phyloP scores from a whole-genome alignment of 2,113 vertebrate genomes.

The Empidonax traillii region DNA sequence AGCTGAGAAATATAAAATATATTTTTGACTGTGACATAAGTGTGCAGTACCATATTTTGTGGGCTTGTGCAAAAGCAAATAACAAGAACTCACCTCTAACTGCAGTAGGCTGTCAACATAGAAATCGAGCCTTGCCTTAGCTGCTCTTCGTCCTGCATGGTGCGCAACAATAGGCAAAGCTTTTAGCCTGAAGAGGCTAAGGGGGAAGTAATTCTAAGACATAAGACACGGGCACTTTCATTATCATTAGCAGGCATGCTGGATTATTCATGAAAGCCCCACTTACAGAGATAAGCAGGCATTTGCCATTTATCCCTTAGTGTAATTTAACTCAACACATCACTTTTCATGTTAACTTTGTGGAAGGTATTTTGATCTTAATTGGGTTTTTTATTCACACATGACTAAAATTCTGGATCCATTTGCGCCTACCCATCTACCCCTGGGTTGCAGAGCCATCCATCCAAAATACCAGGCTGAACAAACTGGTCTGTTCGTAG shows the following conservation, averaged over 20 bases:
- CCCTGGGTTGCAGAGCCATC: not conserved
- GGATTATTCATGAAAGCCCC: constrained; percentile 34
- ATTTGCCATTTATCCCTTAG: constrained; percentile 35
- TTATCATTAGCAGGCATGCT: constrained; percentile 23
- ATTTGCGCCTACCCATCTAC: not conserved
- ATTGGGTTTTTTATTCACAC: constrained; percentile 5
- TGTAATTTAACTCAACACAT: constrained; percentile 22
- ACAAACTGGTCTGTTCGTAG: not conserved
- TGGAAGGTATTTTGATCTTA: constrained; percentile 27
- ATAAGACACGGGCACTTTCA: not conserved
- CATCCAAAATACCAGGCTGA: not conserved
- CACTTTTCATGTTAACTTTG: constrained; percentile 20
- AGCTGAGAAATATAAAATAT: not conserved
- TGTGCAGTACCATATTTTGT: not conserved
- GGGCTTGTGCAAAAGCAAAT: not conserved
- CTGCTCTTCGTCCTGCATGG: not conserved
- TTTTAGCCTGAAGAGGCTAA: constrained; percentile 1
- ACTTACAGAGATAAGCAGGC: not conserved
- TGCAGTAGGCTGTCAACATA: not conserved
- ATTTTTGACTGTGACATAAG: not conserved
- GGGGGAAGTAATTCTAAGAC: not conserved
- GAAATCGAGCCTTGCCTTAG: constrained; percentile 11
- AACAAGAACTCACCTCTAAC: not conserved
- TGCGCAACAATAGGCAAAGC: not conserved
- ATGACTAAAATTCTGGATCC: not conserved